Conservation (phyloP, 1,140 invertebrate species). For the Drosophila varians region DNA sequence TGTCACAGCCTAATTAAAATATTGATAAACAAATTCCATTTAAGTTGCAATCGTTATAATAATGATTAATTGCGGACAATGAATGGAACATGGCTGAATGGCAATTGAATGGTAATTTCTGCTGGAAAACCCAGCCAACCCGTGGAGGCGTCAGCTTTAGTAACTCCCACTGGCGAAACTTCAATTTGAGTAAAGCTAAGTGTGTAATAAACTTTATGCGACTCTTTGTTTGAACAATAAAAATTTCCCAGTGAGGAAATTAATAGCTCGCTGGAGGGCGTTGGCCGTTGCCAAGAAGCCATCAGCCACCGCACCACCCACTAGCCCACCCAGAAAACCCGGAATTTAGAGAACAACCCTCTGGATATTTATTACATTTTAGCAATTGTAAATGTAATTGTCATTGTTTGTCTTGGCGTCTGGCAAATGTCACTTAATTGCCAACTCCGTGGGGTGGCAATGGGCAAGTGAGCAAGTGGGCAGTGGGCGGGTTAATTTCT, state of each 20-base stretch:
- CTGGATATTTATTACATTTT: slow-evolving; percentile 71
- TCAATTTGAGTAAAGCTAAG: slow-evolving; percentile 46
- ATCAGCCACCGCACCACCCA: not conserved
- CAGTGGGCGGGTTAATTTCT: slow-evolving; percentile 3
- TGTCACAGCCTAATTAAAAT: slow-evolving; percentile 46
- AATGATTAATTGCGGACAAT: slow-evolving; percentile 33
- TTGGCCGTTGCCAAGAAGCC: slow-evolving; percentile 11
- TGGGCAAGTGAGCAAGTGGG: not conserved
- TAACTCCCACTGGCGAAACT: slow-evolving; percentile 32
- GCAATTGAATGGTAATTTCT: slow-evolving; percentile 30
- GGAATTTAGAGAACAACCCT: slow-evolving; percentile 34
- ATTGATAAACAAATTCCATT: slow-evolving; percentile 62
- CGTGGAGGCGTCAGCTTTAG: slow-evolving; percentile 17
- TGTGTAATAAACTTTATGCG: slow-evolving; percentile 65
- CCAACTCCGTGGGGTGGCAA: slow-evolving; percentile 27
- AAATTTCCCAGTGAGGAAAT: slow-evolving; percentile 54
- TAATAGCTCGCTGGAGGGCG: slow-evolving; percentile 52
- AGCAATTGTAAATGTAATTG: slow-evolving; percentile 78
- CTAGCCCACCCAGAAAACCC: slow-evolving; percentile 35
- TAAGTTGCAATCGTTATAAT: slow-evolving; percentile 46
- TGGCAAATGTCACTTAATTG: slow-evolving; percentile 77
- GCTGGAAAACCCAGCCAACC: not conserved
- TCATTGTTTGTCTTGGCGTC: slow-evolving; percentile 77
- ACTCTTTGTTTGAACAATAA: slow-evolving; percentile 57
- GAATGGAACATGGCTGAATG: slow-evolving; percentile 16